Evolutionary conservation across 2,113 vertebrate species (phyloP), one percentile per base, ranked within the genome.

Genomic region (Oncorhynchus masou): DNA sequence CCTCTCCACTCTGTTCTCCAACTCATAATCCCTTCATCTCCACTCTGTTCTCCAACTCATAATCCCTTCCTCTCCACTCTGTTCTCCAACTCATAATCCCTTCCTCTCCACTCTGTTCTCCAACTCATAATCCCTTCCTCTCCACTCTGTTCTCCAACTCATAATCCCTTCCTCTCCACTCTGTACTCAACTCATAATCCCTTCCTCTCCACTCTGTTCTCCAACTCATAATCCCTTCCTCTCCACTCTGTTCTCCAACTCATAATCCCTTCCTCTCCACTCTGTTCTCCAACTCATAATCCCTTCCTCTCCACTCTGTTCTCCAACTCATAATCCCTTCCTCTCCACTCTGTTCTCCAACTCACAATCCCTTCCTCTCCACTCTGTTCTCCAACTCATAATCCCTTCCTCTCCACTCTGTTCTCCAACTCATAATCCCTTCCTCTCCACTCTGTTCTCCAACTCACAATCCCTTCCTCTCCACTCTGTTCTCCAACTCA

Each of bases 341-440:
- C 49, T 51, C 49, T 80, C 25, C 7, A 19, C 29, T 80, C 70
- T 66, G 73, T 68, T 73, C 70, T 72, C 51, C 11, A 65, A 59
- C 71, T 73, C 81, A 66, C 74, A 54, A 16, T 2, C 49, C 49
- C 49, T 51, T 51, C 49, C 49, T 51, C 49, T 80, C 22, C 9
- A 19, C 29, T 80, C 70, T 66, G 73, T 68, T 73, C 73, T 72
- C 51, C 11, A 65, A 59, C 71, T 73, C 81, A 66, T 75, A 54
- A 16, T 2, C 49, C 49, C 49, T 51, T 51, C 49, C 49, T 51
- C 49, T 80, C 25, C 9, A 19, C 29, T 80, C 70, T 66, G 73
- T 68, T 71, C 73, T 72, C 51, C 11, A 65, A 49, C 71, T 73
- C 81, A 66, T 75, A 54, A 16, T 2, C 13, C 49, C 13, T 51